These are phyloP conservation scores for Chrysolina haemoptera DNA, from an alignment of 2,888 invertebrate species.

Conservation along the genomic window DNA sequence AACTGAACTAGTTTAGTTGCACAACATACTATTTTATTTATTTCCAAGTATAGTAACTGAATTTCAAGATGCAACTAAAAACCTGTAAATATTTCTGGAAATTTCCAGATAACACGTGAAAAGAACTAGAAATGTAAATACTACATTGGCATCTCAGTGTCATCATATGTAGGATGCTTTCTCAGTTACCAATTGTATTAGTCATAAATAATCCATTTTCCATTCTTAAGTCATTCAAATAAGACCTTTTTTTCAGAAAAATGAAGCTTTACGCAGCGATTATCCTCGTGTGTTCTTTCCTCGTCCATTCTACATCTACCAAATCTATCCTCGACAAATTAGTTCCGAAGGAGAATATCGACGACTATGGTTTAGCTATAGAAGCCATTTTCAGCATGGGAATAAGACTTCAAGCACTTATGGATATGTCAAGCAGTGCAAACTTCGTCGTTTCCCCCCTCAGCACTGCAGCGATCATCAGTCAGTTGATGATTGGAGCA, in stretches of 20 bases:
- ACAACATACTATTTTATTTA: too few species aligned
- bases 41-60: too few species aligned
- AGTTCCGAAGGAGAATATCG: slow-evolving; percentile 28
- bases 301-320: neutral
- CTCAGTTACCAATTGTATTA: too few species aligned
- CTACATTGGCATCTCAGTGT: too few species aligned
- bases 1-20: too few species aligned
- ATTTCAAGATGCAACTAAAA: too few species aligned
- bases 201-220: too few species aligned
- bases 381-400: slow-evolving; percentile 67
- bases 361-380: slow-evolving; percentile 55
- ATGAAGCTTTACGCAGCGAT: slow-evolving; percentile 34
- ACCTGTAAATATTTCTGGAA: too few species aligned
- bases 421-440: slow-evolving; percentile 54
- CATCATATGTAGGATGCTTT: too few species aligned
- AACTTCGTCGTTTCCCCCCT: slow-evolving; percentile 68
- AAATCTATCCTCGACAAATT: slow-evolving; percentile 8
- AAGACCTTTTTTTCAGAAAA: slow-evolving; percentile 31
- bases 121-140: too few species aligned
- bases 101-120: too few species aligned
- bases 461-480: slow-evolving; percentile 65
- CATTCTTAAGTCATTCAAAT: too few species aligned
- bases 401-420: slow-evolving; percentile 61
- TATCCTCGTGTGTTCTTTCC: slow-evolving; percentile 17
- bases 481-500: slow-evolving; percentile 66